Conservation (phyloP, 1,140 invertebrate species). For the Tetramorium simillimum region DNA sequence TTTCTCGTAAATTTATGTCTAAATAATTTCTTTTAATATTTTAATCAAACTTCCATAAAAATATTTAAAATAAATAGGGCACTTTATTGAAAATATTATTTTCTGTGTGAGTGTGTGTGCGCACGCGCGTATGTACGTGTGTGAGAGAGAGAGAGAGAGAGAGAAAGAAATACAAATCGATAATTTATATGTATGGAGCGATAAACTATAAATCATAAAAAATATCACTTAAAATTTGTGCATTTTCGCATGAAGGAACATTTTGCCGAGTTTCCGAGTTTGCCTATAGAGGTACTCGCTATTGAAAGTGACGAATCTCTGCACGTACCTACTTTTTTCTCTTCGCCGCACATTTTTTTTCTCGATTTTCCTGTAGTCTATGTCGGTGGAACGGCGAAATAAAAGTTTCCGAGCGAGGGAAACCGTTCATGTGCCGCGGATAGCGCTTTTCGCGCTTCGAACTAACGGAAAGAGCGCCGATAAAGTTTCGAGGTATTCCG, state of each 20-base stretch:
- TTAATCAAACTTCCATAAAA: background rate
- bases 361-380: constrained; percentile 48
- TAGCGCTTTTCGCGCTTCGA: constrained; percentile 67
- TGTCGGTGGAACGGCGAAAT: constrained; percentile 74
- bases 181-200: background rate
- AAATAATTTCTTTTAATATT: background rate
- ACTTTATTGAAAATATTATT: background rate
- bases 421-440: constrained; percentile 73
- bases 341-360: constrained; percentile 10
- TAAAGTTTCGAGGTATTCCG: constrained; percentile 74
- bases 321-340: constrained; percentile 26
- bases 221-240: background rate
- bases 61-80: background rate
- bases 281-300: background rate
- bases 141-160: background rate
- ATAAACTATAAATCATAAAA: background rate
- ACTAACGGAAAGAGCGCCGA: constrained; percentile 68
- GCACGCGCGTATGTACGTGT: too few relatives aligned
- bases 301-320: constrained; percentile 57
- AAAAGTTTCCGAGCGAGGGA: constrained; percentile 78
- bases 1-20: background rate
- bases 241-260: constrained; percentile 9
- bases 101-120: too few relatives aligned
- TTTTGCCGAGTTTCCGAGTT: background rate
- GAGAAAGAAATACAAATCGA: background rate